Conservation (phyloP, 2,113 vertebrate species). For the Ctenodactylus gundi region DNA sequence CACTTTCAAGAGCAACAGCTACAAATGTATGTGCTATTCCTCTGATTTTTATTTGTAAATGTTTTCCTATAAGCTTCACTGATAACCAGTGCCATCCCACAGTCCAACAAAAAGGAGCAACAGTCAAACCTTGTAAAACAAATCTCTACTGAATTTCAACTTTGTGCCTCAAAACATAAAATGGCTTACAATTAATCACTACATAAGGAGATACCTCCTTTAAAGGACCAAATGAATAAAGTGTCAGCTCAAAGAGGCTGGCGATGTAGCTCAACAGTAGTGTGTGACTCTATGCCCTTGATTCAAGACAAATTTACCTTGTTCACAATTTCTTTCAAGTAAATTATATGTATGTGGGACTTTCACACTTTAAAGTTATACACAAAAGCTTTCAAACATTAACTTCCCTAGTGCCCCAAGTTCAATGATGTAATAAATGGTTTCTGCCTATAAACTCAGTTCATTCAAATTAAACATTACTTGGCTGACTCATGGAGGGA, state of each 20-base stretch:
- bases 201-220: conserved; percentile 11
- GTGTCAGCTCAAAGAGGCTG: not conserved
- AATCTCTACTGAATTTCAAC: conserved; percentile 59
- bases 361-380: conserved; percentile 12
- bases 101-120: conserved; percentile 74
- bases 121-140: not conserved
- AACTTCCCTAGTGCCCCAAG: conserved; percentile 52
- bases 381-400: conserved; percentile 38
- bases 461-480: conserved; percentile 79
- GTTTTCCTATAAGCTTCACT: conserved; percentile 45
- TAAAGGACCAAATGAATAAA: conserved; percentile 31
- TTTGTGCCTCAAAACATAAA: conserved; percentile 38
- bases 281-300: not conserved
- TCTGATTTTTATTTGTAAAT: conserved; percentile 35
- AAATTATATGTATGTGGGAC: not conserved
- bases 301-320: not conserved
- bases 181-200: conserved; percentile 41
- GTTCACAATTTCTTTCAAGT: conserved; percentile 32
- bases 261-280: not conserved
- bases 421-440: conserved; percentile 46
- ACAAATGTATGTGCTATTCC: not conserved
- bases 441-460: conserved; percentile 61
- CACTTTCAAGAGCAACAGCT: conserved; percentile 26
- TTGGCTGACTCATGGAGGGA: conserved; percentile 83
- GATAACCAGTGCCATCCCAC: not conserved